Conservation (phyloP, 1,140 invertebrate genomes). For the Nilaparvata lugens region DNA sequence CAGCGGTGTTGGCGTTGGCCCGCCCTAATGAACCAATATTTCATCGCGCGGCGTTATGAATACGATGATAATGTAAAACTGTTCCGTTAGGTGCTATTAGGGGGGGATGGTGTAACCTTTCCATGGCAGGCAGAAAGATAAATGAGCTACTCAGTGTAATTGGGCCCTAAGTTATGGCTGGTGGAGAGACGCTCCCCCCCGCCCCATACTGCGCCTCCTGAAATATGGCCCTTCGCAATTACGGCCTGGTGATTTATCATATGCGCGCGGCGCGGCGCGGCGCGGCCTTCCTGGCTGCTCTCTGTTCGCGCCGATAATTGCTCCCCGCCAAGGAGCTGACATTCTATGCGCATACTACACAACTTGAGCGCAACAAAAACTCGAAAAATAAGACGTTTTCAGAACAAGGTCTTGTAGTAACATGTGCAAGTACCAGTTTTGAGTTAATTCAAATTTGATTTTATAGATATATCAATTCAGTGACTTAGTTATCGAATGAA, state of each 20-base stretch:
- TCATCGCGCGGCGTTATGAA: slow-evolving; percentile 13
- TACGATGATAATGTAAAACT: slow-evolving; percentile 22
- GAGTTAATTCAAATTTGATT: too few species aligned
- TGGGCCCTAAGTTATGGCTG: slow-evolving; percentile 14
- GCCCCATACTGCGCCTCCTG: background rate
- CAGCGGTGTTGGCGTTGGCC: background rate
- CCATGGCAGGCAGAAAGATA: slow-evolving; percentile 10
- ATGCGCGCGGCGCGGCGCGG: background rate
- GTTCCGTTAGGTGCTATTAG: slow-evolving; percentile 11
- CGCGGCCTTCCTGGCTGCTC: too few species aligned
- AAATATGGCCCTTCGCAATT: slow-evolving; percentile 9
- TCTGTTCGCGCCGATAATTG: slow-evolving; percentile 2
- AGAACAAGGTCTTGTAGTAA: too few species aligned
- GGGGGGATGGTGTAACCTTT: slow-evolving; percentile 7
- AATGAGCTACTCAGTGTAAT: slow-evolving; percentile 22
- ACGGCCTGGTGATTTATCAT: slow-evolving; percentile 5
- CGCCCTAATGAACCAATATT: slow-evolving; percentile 15
- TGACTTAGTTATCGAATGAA: too few species aligned
- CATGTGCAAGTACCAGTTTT: too few species aligned
- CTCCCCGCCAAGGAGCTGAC: background rate
- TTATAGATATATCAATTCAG: too few species aligned
- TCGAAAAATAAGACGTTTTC: too few species aligned
- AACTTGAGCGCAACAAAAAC: too few species aligned
- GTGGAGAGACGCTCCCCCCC: background rate
- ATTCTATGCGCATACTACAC: too few species aligned